phyloP scores from a whole-genome alignment of 2,797 vertebrate species.

The Falco concolor region DNA sequence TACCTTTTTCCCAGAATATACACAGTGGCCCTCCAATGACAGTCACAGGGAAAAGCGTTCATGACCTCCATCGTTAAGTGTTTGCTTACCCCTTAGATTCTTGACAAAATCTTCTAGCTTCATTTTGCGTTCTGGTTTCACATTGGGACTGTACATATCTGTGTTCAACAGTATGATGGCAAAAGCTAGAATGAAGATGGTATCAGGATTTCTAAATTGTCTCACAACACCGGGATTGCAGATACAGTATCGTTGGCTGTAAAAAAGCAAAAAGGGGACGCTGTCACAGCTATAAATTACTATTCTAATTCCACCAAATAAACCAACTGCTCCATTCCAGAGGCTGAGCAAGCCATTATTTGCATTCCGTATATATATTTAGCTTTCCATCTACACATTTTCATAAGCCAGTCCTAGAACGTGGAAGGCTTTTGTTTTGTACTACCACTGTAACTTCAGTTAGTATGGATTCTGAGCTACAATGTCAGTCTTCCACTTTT shows the following conservation, averaged over 20 bases:
- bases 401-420: neutral
- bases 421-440: neutral
- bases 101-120: slow-evolving; percentile 97
- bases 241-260: slow-evolving; percentile 93
- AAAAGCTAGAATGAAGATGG: slow-evolving; percentile 97
- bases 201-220: slow-evolving; percentile 95
- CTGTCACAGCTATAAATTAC: neutral
- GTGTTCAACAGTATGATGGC: slow-evolving; percentile 97
- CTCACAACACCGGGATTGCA: slow-evolving; percentile 95
- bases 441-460: neutral
- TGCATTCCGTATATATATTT: neutral
- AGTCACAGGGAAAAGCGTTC: neutral
- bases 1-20: neutral
- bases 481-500: neutral
- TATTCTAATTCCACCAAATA: neutral
- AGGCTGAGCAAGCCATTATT: neutral
- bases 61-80: neutral
- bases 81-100: slow-evolving; percentile 87
- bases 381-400: neutral
- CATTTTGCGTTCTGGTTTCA: slow-evolving; percentile 97
- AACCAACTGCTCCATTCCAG: neutral
- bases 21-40: neutral
- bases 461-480: neutral
- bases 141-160: slow-evolving; percentile 98
- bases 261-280: neutral